These are phyloP conservation scores for Tupaia tana DNA, from an alignment of 2,113 vertebrate species.

Conservation along the genomic window DNA sequence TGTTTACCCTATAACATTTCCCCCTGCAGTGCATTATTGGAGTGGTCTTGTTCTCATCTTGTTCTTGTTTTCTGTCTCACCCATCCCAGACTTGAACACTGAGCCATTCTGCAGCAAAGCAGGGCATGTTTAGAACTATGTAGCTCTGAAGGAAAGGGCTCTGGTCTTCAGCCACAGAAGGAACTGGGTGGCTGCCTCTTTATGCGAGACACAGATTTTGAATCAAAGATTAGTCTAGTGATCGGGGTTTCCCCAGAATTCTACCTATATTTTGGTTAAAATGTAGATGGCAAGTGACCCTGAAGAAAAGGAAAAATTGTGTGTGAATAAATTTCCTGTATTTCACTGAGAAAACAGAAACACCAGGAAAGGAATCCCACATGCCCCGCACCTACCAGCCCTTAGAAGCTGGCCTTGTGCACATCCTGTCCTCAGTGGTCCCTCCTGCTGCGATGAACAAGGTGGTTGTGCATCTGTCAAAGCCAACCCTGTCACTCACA, in stretches of 20 bases:
- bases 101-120: background rate
- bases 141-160: background rate
- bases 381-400: background rate
- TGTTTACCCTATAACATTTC: too few relatives aligned
- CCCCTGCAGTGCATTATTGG: too few relatives aligned
- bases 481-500: background rate
- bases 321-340: background rate
- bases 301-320: background rate
- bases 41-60: too few relatives aligned
- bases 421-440: background rate
- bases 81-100: background rate
- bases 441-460: background rate
- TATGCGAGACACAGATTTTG: background rate
- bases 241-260: background rate
- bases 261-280: background rate
- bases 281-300: background rate
- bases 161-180: background rate
- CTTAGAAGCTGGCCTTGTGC: background rate
- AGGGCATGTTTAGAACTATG: background rate
- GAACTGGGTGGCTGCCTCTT: background rate
- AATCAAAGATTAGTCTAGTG: background rate
- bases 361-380: background rate
- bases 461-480: background rate
- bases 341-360: background rate
- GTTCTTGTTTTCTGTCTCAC: too few relatives aligned